Evolutionary conservation across 1,140 invertebrate species (phyloP).

Genomic region (Sminthurinus signatus): DNA sequence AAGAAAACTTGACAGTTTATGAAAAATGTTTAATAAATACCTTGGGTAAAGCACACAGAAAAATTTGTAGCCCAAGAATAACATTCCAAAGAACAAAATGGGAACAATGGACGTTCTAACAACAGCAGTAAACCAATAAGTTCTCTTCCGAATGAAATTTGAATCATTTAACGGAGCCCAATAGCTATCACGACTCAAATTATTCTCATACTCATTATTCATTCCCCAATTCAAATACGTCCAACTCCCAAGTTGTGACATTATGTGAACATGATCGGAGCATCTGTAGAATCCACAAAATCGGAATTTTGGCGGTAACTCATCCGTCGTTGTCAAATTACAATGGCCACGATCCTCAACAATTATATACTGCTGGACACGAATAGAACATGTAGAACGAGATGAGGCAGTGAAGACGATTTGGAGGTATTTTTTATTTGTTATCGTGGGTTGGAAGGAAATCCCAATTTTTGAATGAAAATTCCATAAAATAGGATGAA

Average conservation of each 20-base stretch:
- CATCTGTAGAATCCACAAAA: slow-evolving; percentile 7
- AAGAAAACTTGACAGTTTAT: background rate
- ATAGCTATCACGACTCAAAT: too few species aligned
- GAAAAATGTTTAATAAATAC: background rate
- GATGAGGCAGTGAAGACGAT: slow-evolving; percentile 11
- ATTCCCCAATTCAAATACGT: slow-evolving; percentile 13
- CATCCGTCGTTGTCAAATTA: background rate
- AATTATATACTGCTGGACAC: slow-evolving; percentile 6
- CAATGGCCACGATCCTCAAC: background rate
- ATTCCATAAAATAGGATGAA: slow-evolving; percentile 7
- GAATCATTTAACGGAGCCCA: background rate
- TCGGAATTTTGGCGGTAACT: background rate
- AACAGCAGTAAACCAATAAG: slow-evolving; percentile 10
- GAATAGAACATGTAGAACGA: background rate
- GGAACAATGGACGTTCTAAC: slow-evolving; percentile 4
- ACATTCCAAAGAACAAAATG: slow-evolving; percentile 9
- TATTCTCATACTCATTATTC: slow-evolving; percentile 4
- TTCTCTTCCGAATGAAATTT: background rate
- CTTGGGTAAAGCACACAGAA: slow-evolving; percentile 12
- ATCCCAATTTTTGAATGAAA: background rate
- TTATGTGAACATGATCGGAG: slow-evolving; percentile 3
- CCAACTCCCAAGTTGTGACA: slow-evolving; percentile 5
- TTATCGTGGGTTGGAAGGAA: background rate
- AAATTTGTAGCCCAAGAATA: slow-evolving; percentile 12
- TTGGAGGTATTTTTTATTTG: slow-evolving; percentile 1